phyloP scores from a whole-genome alignment of 2,113 vertebrate genomes.

The Hippocampus guttulatus region DNA sequence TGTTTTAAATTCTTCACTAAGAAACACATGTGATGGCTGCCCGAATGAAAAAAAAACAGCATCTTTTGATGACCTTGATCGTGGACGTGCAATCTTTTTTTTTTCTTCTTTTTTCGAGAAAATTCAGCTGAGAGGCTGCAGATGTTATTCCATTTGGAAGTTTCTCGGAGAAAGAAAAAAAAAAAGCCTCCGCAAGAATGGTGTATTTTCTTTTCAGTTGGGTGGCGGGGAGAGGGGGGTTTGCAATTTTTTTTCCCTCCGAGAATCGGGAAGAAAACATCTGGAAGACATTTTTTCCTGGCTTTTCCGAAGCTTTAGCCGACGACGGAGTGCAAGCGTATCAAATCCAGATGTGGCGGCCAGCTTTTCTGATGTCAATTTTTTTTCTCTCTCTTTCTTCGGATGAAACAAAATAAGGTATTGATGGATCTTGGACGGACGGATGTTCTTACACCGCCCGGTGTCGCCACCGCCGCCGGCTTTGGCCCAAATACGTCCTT shows the following conservation, averaged over 20 bases:
- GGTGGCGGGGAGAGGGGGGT: constrained; percentile 20
- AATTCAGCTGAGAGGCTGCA: constrained; percentile 33
- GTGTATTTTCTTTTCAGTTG: constrained; percentile 58
- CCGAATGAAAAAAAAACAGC: constrained; percentile 47
- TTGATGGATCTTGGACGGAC: constrained; percentile 8
- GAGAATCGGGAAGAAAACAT: constrained; percentile 71
- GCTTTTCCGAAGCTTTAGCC: constrained; percentile 67
- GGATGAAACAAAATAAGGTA: constrained; percentile 32
- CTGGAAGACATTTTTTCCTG: constrained; percentile 75
- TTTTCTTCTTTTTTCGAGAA: constrained; percentile 5
- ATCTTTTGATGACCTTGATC: constrained; percentile 46
- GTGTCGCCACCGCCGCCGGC: constrained; percentile 4
- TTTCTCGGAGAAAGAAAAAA: constrained; percentile 17
- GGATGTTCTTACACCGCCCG: neutral
- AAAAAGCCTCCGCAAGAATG: constrained; percentile 36
- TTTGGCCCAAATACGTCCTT: constrained; percentile 42
- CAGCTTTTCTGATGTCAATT: constrained; percentile 43
- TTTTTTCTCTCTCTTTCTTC: constrained; percentile 11
- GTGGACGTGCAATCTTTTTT: constrained; percentile 27
- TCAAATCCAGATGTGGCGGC: constrained; percentile 71
- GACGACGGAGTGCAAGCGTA: constrained; percentile 72
- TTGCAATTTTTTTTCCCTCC: constrained; percentile 53
- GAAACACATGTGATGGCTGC: constrained; percentile 45
- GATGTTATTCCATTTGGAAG: constrained; percentile 48
- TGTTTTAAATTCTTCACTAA: constrained; percentile 17